These are phyloP conservation scores for Tenebrosternarchus preto DNA, from an alignment of 2,113 vertebrate species.

Conservation along the genomic window DNA sequence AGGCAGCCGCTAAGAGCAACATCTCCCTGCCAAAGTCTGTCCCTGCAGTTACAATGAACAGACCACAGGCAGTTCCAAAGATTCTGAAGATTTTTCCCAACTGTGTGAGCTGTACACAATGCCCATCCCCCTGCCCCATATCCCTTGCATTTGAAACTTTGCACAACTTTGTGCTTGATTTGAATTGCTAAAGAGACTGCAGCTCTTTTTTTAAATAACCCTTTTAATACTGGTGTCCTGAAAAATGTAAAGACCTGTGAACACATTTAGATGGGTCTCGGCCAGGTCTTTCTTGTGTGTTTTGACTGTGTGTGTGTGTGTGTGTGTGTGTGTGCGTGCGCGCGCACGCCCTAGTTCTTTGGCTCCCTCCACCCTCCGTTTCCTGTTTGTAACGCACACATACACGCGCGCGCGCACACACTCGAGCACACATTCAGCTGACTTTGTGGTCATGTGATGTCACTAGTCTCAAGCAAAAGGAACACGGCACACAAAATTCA, in stretches of 20 bases:
- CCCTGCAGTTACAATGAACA: constrained; percentile 18
- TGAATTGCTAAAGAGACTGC: no score
- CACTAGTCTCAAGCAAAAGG: constrained; percentile 12
- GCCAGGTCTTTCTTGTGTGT: constrained; percentile 9
- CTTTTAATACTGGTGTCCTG: no score
- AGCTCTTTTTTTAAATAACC: not conserved
- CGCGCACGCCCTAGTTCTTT: constrained; percentile 33
- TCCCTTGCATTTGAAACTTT: no score
- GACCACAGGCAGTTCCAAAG: not conserved
- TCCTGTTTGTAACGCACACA: constrained; percentile 48
- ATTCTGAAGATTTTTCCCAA: not conserved
- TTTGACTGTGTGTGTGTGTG: constrained; percentile 25
- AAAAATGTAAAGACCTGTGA: no score
- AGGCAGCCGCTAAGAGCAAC: not conserved
- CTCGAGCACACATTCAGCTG: constrained; percentile 35
- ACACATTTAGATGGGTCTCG: no score
- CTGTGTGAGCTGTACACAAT: not conserved
- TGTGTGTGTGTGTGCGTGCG: no score
- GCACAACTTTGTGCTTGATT: no score
- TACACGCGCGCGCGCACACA: not conserved
- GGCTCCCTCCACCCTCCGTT: constrained; percentile 51
- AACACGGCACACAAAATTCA: constrained; percentile 30
- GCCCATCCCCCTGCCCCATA: no score
- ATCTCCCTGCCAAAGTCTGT: not conserved
- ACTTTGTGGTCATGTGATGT: constrained; percentile 40